These are phyloP conservation scores for Nemoura dubitans DNA, from an alignment of 2,888 invertebrate genomes.

Conservation along the genomic window DNA sequence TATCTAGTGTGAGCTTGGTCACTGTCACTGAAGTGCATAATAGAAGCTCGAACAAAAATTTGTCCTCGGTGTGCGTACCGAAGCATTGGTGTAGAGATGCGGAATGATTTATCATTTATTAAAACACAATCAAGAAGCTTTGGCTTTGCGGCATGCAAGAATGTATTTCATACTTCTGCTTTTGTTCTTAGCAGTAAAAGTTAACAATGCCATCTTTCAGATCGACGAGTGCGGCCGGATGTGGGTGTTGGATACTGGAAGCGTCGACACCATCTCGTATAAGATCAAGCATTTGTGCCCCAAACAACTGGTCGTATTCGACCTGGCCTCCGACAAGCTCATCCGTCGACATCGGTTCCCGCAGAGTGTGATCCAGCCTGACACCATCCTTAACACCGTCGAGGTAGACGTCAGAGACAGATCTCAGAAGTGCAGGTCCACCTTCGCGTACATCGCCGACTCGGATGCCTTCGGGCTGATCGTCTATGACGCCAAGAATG, in stretches of 20 bases:
- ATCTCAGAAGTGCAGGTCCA: slow-evolving; percentile 63
- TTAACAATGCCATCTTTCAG: too few species aligned
- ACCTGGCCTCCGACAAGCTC: slow-evolving; percentile 61
- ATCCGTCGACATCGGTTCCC: slow-evolving; percentile 53
- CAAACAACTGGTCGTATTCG: slow-evolving; percentile 79
- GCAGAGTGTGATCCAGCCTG: slow-evolving; percentile 55
- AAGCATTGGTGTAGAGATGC: too few species aligned
- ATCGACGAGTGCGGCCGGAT: slow-evolving; percentile 75
- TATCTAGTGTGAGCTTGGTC: too few species aligned
- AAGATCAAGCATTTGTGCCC: slow-evolving; percentile 67
- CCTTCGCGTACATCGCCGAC: slow-evolving; percentile 76
- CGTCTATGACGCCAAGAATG: slow-evolving; percentile 68
- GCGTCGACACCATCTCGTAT: slow-evolving; percentile 53
- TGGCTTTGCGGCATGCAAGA: too few species aligned
- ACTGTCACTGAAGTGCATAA: too few species aligned
- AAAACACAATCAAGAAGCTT: too few species aligned
- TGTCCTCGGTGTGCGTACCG: too few species aligned
- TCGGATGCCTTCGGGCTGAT: slow-evolving; percentile 70
- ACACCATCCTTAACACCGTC: slow-evolving; percentile 69
- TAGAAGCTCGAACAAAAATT: too few species aligned
- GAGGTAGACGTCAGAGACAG: too few species aligned
- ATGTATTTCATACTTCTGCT: too few species aligned
- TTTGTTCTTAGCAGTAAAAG: too few species aligned
- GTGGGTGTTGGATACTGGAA: slow-evolving; percentile 78
- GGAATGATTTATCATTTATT: too few species aligned